Evolutionary conservation across 2,113 vertebrate genomes (phyloP), one percentile per base, ranked within the genome.

Genomic region (Glaucidium brasilianum): DNA sequence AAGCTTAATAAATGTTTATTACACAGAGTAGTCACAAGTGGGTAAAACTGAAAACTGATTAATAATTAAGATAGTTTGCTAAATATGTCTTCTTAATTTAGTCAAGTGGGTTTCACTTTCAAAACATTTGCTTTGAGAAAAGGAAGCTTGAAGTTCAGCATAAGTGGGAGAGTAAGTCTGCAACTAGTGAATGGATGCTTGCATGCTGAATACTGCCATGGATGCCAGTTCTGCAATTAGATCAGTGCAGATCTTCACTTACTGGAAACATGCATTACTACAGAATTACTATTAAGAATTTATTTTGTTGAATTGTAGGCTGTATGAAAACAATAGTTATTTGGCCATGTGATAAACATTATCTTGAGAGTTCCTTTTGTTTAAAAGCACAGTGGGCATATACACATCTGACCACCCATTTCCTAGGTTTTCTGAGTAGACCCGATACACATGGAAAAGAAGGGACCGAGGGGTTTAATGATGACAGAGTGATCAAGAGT

Each of bases 1-100:
- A 96, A 93, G 30, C 76, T 92, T 90, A 85, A 86, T 88, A 91
- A 94, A 94, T 91, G 85, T 96, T 94, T 95, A 73, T 93, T 91
- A 92, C 76, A 83, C 80, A 92, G 34, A 90, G 77, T 74, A 95
- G n/a, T 27, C 83, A 95, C 63, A 97, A 96, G 94, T 89, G 93
- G 67, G 27, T 96, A 84, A 92, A 68, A 72, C 80, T 91, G 74
- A 47, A 88, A 93, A 78, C 29, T 91, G 93, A 94, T 89, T 88
- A 94, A 87, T 95, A 60, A 94, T 96, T 95, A 90, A 93, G 68
- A 77, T 12, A 11, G 56, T 75, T 94, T 88, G 56, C 53, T 83
- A 90, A 94, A 91, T 89, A 92, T 77, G 68, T 75, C 83, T 86
- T 85, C 62, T 93, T 91, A 49, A 69, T 96, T 96, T 94, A 58